A percentile compares a stretch with the other conserved stretches of the same genome.
phyloP scores from a whole-genome alignment of 1,140 invertebrate genomes.

The Meloidogyne floridensis region DNA sequence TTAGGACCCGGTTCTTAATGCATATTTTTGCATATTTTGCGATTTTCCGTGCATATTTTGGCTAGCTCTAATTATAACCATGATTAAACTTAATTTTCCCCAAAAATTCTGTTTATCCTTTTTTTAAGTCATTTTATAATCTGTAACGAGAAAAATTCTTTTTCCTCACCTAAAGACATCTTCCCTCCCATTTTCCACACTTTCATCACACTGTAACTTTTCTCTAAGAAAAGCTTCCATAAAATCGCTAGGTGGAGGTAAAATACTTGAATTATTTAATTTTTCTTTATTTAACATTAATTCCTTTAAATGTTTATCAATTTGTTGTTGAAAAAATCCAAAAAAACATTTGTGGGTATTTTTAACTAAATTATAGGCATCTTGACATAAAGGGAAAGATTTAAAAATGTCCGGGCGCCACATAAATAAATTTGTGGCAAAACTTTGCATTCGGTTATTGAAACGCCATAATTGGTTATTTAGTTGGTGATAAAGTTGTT shows the following conservation, averaged over 20 bases:
- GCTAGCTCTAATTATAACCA: no score
- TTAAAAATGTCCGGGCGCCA: slow-evolving; percentile 20
- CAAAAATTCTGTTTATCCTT: no score
- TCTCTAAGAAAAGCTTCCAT: slow-evolving; percentile 43
- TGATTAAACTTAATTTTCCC: no score
- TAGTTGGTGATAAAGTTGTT: slow-evolving; percentile 15
- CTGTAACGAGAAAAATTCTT: no score
- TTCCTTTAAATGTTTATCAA: slow-evolving; percentile 17
- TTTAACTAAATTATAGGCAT: slow-evolving; percentile 13
- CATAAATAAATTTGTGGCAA: slow-evolving; percentile 31
- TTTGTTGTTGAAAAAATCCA: slow-evolving; percentile 33
- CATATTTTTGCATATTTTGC: no score
- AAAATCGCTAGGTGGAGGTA: slow-evolving; percentile 29
- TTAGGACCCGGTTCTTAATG: no score
- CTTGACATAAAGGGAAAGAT: slow-evolving; percentile 21
- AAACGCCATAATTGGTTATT: slow-evolving; percentile 27
- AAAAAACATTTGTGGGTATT: slow-evolving; percentile 24
- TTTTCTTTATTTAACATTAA: background rate
- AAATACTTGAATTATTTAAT: background rate
- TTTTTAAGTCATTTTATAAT: no score
- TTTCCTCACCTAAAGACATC: slow-evolving; percentile 35
- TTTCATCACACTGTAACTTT: slow-evolving; percentile 16
- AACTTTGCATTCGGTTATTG: slow-evolving; percentile 34
- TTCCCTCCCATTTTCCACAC: background rate
- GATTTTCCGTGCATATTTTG: no score